Conservation (phyloP, 2,888 invertebrate species). For the Cordilura impudica region DNA sequence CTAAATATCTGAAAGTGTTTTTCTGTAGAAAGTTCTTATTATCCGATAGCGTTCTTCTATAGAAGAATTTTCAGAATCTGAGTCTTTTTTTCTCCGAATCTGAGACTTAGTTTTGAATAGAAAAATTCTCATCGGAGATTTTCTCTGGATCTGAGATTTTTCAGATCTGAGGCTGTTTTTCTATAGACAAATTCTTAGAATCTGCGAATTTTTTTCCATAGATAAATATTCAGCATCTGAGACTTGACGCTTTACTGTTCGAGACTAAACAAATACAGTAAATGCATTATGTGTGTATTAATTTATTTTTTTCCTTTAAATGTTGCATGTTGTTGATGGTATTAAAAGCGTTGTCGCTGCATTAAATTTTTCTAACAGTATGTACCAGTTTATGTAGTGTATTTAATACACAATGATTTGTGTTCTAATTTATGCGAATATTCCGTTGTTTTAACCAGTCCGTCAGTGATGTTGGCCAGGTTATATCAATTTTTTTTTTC, state of each 20-base stretch:
- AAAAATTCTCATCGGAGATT: too few species aligned
- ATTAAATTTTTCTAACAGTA: conserved; percentile 51
- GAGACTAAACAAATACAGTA: background rate
- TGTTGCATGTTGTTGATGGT: conserved; percentile 51
- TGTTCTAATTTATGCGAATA: conserved; percentile 62
- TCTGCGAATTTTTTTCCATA: too few species aligned
- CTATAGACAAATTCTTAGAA: too few species aligned
- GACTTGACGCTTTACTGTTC: background rate
- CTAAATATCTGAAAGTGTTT: too few species aligned
- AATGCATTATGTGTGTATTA: background rate
- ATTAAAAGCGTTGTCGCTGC: conserved; percentile 34
- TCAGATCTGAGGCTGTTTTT: background rate
- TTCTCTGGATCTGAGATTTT: background rate
- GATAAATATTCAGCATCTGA: too few species aligned
- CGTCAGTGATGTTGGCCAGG: conserved; percentile 24
- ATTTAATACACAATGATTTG: conserved; percentile 5
- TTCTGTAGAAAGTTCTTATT: too few species aligned
- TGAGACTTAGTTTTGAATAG: too few species aligned
- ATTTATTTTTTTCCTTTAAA: conserved; percentile 11
- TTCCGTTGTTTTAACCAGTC: conserved; percentile 59
- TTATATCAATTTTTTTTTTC: conserved; percentile 15
- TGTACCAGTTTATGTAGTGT: conserved; percentile 47
- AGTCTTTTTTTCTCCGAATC: too few species aligned
- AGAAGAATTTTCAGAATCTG: too few species aligned
- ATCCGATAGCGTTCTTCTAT: too few species aligned